Conservation (phyloP, 2,888 invertebrate genomes). For the Eucera pruinosa region DNA sequence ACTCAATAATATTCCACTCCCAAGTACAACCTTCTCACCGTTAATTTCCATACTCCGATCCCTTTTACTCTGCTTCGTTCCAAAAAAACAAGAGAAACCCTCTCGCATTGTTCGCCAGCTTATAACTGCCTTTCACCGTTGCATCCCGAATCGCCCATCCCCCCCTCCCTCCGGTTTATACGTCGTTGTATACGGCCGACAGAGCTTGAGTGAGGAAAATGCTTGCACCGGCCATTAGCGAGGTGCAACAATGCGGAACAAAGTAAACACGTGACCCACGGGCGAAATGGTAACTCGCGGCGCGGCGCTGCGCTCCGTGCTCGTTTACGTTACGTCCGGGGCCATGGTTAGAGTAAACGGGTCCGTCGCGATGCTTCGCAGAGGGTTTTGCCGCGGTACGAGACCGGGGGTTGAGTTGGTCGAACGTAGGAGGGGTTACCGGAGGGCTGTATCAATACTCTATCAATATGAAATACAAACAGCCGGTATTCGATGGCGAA, state of each 20-base stretch:
- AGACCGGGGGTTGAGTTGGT: constrained; percentile 36
- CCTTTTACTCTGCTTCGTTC: too few relatives aligned
- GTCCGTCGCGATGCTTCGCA: constrained; percentile 62
- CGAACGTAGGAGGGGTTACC: constrained; percentile 52
- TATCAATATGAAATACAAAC: constrained; percentile 84
- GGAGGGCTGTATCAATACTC: constrained; percentile 81
- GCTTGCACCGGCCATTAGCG: constrained; percentile 77
- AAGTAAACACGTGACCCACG: constrained; percentile 79
- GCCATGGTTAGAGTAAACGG: constrained; percentile 34
- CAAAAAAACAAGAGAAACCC: too few relatives aligned
- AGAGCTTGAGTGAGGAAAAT: constrained; percentile 68
- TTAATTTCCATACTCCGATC: too few relatives aligned
- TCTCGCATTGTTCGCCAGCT: too few relatives aligned
- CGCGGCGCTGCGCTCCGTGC: too few relatives aligned
- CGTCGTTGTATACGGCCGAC: too few relatives aligned
- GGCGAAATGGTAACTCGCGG: constrained; percentile 72
- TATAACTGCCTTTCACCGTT: constrained; percentile 30
- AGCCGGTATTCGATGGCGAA: constrained; percentile 74
- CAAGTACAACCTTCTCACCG: too few relatives aligned
- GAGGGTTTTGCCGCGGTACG: constrained; percentile 17
- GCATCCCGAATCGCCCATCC: too few relatives aligned
- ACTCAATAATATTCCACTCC: too few relatives aligned
- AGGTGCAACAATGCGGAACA: constrained; percentile 80
- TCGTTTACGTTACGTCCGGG: constrained; percentile 62
- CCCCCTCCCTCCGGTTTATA: too few relatives aligned